Conservation (phyloP, 2,113 vertebrate genomes). For the Zosterops hypoxanthus region DNA sequence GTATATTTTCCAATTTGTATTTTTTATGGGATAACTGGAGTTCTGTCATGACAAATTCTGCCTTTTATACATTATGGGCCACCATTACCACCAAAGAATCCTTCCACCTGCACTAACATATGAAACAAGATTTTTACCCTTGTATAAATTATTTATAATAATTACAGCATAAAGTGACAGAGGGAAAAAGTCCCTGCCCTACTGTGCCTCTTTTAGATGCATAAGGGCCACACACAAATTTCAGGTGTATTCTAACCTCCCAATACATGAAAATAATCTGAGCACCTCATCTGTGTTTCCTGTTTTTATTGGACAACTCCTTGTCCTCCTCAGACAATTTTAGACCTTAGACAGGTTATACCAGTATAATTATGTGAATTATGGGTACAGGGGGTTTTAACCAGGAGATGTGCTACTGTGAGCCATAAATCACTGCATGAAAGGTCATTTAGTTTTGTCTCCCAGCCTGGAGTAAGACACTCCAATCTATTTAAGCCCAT, state of each 20-base stretch:
- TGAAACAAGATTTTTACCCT: background rate
- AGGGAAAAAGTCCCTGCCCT: background rate
- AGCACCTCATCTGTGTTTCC: conserved; percentile 15
- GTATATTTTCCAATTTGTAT: background rate
- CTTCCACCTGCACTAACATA: background rate
- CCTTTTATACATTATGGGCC: background rate
- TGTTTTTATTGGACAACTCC: conserved; percentile 44
- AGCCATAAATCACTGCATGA: background rate
- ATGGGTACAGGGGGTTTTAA: background rate
- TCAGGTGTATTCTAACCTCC: background rate
- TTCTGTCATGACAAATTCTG: background rate
- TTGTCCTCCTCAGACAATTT: conserved; percentile 44
- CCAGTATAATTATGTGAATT: conserved; percentile 48
- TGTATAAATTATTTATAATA: background rate
- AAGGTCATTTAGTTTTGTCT: background rate
- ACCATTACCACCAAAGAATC: background rate
- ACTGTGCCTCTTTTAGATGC: background rate
- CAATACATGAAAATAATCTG: conserved; percentile 20
- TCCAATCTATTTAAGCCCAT: background rate
- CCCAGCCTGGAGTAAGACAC: background rate
- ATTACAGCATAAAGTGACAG: background rate
- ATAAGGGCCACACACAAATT: background rate
- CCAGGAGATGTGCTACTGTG: background rate
- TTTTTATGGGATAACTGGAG: background rate
- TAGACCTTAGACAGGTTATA: conserved; percentile 42